These are phyloP conservation scores for Amphipyra tragopoginis DNA, from an alignment of 2,888 invertebrate genomes.

Conservation along the genomic window DNA sequence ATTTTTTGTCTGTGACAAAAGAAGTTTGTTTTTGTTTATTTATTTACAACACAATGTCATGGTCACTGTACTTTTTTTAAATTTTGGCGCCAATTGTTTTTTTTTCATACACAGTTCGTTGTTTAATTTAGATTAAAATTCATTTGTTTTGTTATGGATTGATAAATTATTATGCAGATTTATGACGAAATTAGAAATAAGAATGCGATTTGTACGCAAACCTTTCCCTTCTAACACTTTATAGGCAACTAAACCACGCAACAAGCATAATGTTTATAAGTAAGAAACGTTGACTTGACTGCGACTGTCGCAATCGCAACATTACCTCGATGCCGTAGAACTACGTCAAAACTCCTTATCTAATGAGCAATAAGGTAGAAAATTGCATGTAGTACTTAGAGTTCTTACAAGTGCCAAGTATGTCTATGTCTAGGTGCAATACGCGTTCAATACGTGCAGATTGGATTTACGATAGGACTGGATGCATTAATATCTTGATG, in stretches of 20 bases:
- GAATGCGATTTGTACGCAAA: slow-evolving; percentile 66
- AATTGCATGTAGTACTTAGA: slow-evolving; percentile 53
- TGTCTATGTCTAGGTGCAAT: slow-evolving; percentile 74
- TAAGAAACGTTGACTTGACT: slow-evolving; percentile 82
- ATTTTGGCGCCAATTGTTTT: slow-evolving; percentile 12
- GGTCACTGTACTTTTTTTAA: slow-evolving; percentile 50
- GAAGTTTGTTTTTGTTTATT: slow-evolving; percentile 42
- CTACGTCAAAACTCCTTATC: slow-evolving; percentile 53
- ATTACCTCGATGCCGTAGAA: slow-evolving; percentile 52
- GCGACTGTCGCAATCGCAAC: slow-evolving; percentile 80
- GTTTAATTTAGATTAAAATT: not conserved
- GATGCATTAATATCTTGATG: slow-evolving; percentile 53
- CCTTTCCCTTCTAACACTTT: slow-evolving; percentile 84
- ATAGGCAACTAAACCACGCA: slow-evolving; percentile 83
- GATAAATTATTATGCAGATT: slow-evolving; percentile 1
- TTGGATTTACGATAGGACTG: slow-evolving; percentile 67
- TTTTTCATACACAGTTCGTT: slow-evolving; percentile 5
- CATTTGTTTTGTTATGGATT: not conserved
- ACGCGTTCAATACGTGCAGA: slow-evolving; percentile 68
- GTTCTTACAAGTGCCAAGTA: slow-evolving; percentile 68
- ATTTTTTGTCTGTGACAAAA: slow-evolving; percentile 32
- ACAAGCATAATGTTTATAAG: slow-evolving; percentile 86
- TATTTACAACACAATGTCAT: slow-evolving; percentile 56
- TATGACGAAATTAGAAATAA: slow-evolving; percentile 25
- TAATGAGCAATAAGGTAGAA: slow-evolving; percentile 51